Base-by-base conservation (phyloP, 2,888 invertebrate genomes). In the Branchellion lobata region DNA sequence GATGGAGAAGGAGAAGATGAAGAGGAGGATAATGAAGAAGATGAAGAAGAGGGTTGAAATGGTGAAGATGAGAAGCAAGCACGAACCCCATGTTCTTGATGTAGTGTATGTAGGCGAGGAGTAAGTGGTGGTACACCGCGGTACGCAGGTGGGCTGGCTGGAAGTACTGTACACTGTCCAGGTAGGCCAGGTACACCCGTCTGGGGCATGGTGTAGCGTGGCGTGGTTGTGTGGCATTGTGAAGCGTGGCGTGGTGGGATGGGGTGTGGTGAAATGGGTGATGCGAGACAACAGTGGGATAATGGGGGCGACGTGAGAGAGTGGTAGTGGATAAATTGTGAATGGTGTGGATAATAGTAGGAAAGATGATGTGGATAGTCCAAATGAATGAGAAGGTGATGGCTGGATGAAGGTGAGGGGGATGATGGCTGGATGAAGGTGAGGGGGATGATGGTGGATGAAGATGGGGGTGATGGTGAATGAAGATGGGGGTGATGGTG, bases 141-240 rank as follows among this genome's bases (percentile, higher is more conserved):
- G 99, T 99, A 85, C 99, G 91, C 87, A 94, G 94, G 88, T 96
- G 95, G 85, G 94, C 91, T 79, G 99, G 99, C 89, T 94, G 93
- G 90, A 99, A 99, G 91, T 98, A 99, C 89, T 99, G 96, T 84
- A 99, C 98, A 77, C 97, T 98, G 89, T 99, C 99, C 86, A 99
- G 90, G 89, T 99, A 99, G 81, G 99, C 98, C 86, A 99, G 96
- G 89, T 99, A 99, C 29, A 99, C 98, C 81, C 98, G 92, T 88
- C 98, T 89, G 85, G 75, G 0, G 51, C 11, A 8, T 5, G 40
- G 40, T 5, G 40, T 5, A 40, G 40, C 8, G 40, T 5, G 40
- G 5, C 8, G 40, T 5, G 40, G 47, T 47, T 47, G 47, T 47
- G 18, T 47, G 47, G 8, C 11, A n/a, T n/a, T n/a, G n/a, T n/a